Conservation (phyloP, 2,113 vertebrate genomes). For the Quiscalus mexicanus region DNA sequence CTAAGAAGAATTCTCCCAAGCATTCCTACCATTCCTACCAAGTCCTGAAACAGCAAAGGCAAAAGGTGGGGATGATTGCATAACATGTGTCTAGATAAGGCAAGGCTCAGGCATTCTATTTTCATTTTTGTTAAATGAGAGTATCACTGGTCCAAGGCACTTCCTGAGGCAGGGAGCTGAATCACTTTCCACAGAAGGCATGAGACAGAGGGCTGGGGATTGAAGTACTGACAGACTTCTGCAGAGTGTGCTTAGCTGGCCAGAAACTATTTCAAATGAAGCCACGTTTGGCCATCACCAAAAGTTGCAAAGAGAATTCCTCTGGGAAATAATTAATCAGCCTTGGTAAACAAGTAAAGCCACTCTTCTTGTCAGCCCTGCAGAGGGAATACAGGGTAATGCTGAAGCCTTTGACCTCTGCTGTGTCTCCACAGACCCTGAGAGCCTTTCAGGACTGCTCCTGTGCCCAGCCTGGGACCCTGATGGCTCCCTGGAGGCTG, state of each 20-base stretch:
- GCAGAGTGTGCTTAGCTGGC: neutral
- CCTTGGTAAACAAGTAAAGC: neutral
- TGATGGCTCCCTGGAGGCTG: neutral
- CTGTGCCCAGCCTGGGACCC: neutral
- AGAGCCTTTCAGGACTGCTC: fast-evolving
- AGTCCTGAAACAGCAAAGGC: neutral
- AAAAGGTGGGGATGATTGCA: neutral
- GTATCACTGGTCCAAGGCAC: fast-evolving
- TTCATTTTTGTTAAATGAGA: neutral
- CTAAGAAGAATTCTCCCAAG: neutral
- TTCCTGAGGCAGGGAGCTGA: neutral
- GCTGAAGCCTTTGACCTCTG: neutral
- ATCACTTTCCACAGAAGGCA: neutral
- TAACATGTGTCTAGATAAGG: neutral
- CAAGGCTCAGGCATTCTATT: neutral
- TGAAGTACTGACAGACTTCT: neutral
- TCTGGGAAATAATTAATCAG: slow-evolving; percentile 47
- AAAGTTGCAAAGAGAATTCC: neutral
- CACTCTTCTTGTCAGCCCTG: neutral
- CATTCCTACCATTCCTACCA: neutral
- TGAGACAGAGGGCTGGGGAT: neutral
- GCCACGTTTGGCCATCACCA: neutral
- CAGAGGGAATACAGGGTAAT: fast-evolving
- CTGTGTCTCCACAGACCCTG: neutral
- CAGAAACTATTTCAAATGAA: neutral